Percentiles rank a stretch among this genome's conserved stretches.
These are phyloP conservation scores for Creontiades dilutus DNA, from an alignment of 2,888 invertebrate genomes.

Conservation along the genomic window DNA sequence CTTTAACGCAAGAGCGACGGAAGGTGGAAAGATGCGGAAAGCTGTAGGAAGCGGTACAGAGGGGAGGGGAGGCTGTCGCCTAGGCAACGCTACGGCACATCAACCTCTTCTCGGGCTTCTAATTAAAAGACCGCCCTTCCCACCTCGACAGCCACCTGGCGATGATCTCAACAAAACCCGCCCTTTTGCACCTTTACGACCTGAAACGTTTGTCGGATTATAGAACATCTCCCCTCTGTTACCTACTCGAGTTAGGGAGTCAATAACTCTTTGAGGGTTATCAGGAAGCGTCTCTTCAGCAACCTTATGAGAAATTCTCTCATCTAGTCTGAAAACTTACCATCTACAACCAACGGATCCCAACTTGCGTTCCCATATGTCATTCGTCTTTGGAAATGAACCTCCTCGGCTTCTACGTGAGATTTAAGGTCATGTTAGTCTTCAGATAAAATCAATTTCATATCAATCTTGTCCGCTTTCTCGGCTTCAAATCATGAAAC, in stretches of 20 bases:
- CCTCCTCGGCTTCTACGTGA: too few relatives aligned
- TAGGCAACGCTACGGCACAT: conserved; percentile 61
- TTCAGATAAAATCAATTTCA: too few relatives aligned
- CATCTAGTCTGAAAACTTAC: not conserved
- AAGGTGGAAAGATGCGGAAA: not conserved
- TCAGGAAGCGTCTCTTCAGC: not conserved
- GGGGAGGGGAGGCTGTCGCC: conserved; percentile 45
- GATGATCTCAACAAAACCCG: conserved; percentile 47
- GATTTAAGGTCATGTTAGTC: too few relatives aligned
- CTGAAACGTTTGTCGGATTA: conserved; percentile 16
- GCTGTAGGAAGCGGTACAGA: not conserved
- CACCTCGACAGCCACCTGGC: conserved; percentile 44
- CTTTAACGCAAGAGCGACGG: not conserved
- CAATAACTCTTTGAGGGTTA: not conserved
- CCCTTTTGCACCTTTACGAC: conserved; percentile 6
- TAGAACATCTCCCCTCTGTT: not conserved
- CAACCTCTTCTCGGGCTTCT: conserved; percentile 65
- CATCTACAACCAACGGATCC: too few relatives aligned
- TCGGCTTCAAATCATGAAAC: too few relatives aligned
- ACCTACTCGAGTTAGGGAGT: not conserved
- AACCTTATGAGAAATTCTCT: not conserved
- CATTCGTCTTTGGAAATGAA: too few relatives aligned
- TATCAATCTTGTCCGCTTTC: too few relatives aligned
- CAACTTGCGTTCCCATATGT: not conserved
- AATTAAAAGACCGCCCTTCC: conserved; percentile 68